A percentile compares a stretch with the other conserved stretches of the same genome.
Conservation (phyloP, 2,888 invertebrate species). For the Caenorhabditis sp. region DNA sequence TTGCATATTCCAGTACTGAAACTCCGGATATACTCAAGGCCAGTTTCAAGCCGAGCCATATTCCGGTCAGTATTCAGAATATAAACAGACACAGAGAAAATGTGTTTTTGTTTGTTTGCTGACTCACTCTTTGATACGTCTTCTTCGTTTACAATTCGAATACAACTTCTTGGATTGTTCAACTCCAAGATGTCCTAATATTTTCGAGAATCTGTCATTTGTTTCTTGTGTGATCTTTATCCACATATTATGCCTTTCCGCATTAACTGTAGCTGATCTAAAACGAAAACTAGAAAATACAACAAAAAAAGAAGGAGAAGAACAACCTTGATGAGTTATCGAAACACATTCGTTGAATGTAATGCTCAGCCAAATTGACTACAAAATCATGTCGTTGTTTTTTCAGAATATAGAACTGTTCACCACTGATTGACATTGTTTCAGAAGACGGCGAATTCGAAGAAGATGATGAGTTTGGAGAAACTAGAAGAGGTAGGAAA, state of each 20-base stretch:
- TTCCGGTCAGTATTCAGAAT: too few species aligned
- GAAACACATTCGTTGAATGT: conserved; percentile 38
- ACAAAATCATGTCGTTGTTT: conserved; percentile 43
- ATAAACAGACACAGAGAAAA: too few species aligned
- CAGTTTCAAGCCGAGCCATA: too few species aligned
- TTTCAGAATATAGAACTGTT: conserved; percentile 14
- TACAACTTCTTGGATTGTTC: conserved; percentile 45
- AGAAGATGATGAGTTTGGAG: background rate
- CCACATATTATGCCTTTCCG: conserved; percentile 42
- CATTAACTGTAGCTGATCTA: conserved; percentile 29
- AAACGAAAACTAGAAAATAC: too few species aligned
- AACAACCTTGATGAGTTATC: conserved; percentile 31
- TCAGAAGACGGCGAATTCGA: background rate
- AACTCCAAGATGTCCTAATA: conserved; percentile 19
- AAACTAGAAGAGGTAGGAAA: background rate
- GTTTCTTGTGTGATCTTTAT: conserved; percentile 28
- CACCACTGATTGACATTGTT: background rate
- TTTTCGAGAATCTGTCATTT: conserved; percentile 20
- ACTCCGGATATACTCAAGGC: too few species aligned
- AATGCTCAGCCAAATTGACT: conserved; percentile 27
- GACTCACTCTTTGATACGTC: background rate
- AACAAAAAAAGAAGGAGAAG: too few species aligned
- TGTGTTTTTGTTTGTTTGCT: too few species aligned
- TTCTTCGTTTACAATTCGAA: conserved; percentile 43
- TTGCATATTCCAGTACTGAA: too few species aligned